Percentiles rank a stretch among this genome's conserved stretches.
Evolutionary conservation across 2,888 invertebrate genomes (phyloP).

Genomic region (Chrysolina haemoptera): DNA sequence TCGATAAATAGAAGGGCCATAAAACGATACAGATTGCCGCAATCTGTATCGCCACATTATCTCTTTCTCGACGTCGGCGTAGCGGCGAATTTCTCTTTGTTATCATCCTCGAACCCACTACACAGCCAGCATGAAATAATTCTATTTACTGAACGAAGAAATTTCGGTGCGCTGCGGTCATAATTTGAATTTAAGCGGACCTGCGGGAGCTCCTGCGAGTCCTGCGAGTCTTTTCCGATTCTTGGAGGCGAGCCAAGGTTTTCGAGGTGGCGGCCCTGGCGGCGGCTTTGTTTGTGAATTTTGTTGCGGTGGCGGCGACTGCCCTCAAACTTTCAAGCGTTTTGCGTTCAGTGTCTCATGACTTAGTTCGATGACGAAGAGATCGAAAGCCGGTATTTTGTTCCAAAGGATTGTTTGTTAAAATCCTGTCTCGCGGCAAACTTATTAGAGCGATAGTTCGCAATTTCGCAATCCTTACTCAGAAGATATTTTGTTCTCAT

Average conservation of each 20-base stretch:
- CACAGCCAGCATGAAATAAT: slow-evolving; percentile 33
- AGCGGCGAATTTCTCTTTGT: slow-evolving; percentile 31
- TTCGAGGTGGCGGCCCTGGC: slow-evolving; percentile 29
- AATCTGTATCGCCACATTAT: slow-evolving; percentile 32
- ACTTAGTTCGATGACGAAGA: too few relatives aligned
- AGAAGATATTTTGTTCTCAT: too few relatives aligned
- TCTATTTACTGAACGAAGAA: slow-evolving; percentile 36
- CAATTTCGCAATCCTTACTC: too few relatives aligned
- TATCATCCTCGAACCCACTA: not conserved
- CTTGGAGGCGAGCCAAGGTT: slow-evolving; percentile 40
- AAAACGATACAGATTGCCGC: slow-evolving; percentile 27
- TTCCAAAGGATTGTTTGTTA: too few relatives aligned
- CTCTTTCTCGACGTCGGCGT: slow-evolving; percentile 18
- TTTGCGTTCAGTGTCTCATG: too few relatives aligned
- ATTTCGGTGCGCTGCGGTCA: slow-evolving; percentile 35
- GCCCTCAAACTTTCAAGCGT: not conserved
- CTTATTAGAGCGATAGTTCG: too few relatives aligned
- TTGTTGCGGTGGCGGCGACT: not conserved
- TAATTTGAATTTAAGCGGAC: slow-evolving; percentile 42
- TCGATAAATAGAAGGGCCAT: slow-evolving; percentile 20
- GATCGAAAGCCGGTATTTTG: too few relatives aligned
- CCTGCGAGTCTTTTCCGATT: slow-evolving; percentile 29
- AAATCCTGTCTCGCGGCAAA: too few relatives aligned
- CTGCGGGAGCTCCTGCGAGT: slow-evolving; percentile 31
- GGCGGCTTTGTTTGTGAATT: slow-evolving; percentile 29